Base-by-base conservation (phyloP, 2,113 vertebrate genomes). In the Myiozetetes cayanensis region DNA sequence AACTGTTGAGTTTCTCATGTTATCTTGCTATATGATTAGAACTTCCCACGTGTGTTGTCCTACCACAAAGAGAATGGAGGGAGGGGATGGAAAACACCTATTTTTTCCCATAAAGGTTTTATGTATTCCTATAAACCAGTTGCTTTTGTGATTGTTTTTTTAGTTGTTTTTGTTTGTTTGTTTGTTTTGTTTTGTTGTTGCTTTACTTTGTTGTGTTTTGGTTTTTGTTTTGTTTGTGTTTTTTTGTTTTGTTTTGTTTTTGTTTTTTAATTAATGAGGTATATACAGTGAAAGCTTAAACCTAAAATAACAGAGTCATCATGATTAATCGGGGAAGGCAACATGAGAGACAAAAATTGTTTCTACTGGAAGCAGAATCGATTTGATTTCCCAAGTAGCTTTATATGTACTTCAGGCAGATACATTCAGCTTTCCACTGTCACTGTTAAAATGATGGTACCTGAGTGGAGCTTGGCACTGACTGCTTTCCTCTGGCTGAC, bases 401-500 rank as follows among this genome's bases (percentile, higher is more conserved):
- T 70, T 66, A 12, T 28, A 17, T 85, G 56, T 62, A 8, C 27
- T 53, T 67, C 47, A 83, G 55, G 59, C 14, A 73, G 46, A 86
- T 71, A 46, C 3, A 0, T 81, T 80, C n/a, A 33, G 46, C 44
- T 80, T 88, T 84, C 18, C 23, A 83, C 49, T 49, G 52, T 43
- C 43, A 28, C 27, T 49, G 21, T 65, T 58, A 49, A 27, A 66
- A 47, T 0, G 2, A 37, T 62, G 25, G 90, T 80, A 27, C 79
- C 79, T 35, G 50, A 86, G 76, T 2, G 2, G 41, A 70, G 68
- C 39, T 83, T 92, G 88, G 76, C 94, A 67, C 65, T 22, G 35
- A 8, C n/a, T 71, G 31, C 63, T 86, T 92, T 95, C 93, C 79
- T 90, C 90, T 94, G 82, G 80, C 83, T 93, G 88, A 93, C 83